Percentiles rank a stretch among this genome's conserved stretches.
Evolutionary conservation across 2,888 invertebrate genomes (phyloP).

Genomic region (Lamproptera curius): DNA sequence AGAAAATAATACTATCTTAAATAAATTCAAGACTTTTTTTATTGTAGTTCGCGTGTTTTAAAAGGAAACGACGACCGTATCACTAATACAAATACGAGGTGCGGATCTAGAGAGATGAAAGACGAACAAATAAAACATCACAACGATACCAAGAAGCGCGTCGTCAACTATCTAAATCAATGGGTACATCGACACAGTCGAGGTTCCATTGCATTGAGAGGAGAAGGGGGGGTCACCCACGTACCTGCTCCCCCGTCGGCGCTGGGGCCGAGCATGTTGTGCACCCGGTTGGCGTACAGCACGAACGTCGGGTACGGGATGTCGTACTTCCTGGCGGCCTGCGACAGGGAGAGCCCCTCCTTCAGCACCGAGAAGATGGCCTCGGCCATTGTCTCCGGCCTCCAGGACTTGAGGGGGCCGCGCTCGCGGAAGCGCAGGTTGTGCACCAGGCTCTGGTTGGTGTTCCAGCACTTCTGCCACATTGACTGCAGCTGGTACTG

Average conservation of each 20-base stretch:
- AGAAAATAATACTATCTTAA: no score
- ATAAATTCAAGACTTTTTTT: no score
- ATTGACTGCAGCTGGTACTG: conserved; percentile 96
- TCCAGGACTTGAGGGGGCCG: conserved; percentile 95
- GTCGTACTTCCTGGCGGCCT: conserved; percentile 95
- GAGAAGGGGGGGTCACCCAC: conserved; percentile 35
- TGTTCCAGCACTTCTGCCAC: conserved; percentile 98
- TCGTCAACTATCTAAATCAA: no score
- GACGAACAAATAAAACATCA: background rate
- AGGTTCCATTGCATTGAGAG: no score
- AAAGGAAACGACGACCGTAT: no score
- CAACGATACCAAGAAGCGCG: conserved; percentile 9
- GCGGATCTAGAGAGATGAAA: background rate
- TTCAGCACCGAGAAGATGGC: conserved; percentile 95
- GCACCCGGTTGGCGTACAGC: conserved; percentile 93
- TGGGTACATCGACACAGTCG: no score
- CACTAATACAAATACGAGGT: no score
- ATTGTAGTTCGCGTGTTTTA: no score
- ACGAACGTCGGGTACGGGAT: conserved; percentile 97
- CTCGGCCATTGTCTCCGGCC: conserved; percentile 96
- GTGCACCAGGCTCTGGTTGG: conserved; percentile 93
- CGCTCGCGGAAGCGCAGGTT: conserved; percentile 94
- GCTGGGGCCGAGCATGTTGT: conserved; percentile 96
- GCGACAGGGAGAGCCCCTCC: conserved; percentile 92
- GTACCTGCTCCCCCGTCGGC: conserved; percentile 93